Evolutionary conservation across 2,888 invertebrate species (phyloP).

Genomic region (Pilophorus perplexus): DNA sequence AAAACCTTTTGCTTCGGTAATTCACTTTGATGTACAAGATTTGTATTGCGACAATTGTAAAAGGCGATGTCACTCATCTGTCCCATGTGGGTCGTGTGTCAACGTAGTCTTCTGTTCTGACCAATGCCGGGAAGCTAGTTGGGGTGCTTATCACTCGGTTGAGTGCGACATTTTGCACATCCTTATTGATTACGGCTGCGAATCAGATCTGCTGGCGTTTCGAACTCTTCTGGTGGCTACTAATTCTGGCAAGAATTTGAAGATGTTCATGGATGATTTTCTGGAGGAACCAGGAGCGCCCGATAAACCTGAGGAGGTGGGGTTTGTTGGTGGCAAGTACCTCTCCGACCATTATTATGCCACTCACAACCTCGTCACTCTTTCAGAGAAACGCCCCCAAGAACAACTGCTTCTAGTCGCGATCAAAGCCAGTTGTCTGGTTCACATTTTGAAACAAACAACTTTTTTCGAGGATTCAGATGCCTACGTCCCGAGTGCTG

Average conservation of each 20-base stretch:
- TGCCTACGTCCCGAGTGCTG: no score
- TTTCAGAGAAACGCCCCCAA: slow-evolving; percentile 61
- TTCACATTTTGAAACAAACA: slow-evolving; percentile 60
- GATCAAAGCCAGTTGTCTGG: slow-evolving; percentile 59
- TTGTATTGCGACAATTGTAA: slow-evolving; percentile 70
- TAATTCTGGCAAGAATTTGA: slow-evolving; percentile 51
- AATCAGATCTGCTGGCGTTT: slow-evolving; percentile 67
- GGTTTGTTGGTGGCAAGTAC: slow-evolving; percentile 51
- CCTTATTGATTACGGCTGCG: slow-evolving; percentile 60
- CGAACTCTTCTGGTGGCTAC: slow-evolving; percentile 60
- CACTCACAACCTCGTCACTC: slow-evolving; percentile 64
- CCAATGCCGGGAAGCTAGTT: slow-evolving; percentile 63
- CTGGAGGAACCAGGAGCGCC: slow-evolving; percentile 29
- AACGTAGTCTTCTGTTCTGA: slow-evolving; percentile 63
- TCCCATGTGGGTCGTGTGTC: slow-evolving; percentile 65
- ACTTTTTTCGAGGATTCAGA: slow-evolving; percentile 61
- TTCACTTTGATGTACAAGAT: slow-evolving; percentile 57
- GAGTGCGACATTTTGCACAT: slow-evolving; percentile 71
- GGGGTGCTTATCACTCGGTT: slow-evolving; percentile 67
- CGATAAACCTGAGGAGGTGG: slow-evolving; percentile 49
- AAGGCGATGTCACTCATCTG: slow-evolving; percentile 58
- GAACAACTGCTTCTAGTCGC: slow-evolving; percentile 71
- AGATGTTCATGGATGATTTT: not conserved
- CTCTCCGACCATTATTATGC: slow-evolving; percentile 52
- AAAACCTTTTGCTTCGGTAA: slow-evolving; percentile 65